A percentile compares a stretch with the other conserved stretches of the same genome.
phyloP scores from a whole-genome alignment of 2,797 vertebrate species.

The Pipistrellus nathusii region DNA sequence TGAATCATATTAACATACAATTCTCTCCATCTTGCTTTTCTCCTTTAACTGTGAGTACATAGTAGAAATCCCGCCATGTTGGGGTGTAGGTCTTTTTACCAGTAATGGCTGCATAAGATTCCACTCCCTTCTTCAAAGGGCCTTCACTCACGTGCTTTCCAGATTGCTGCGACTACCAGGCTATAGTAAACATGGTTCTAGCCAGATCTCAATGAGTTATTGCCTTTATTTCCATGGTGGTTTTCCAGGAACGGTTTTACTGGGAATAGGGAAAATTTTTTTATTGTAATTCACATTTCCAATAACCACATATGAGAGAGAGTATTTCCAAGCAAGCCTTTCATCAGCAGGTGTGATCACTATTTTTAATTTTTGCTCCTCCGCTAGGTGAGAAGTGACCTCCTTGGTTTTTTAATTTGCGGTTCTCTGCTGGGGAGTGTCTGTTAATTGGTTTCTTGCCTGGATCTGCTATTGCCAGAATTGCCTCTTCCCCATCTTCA shows the following conservation, averaged over 20 bases:
- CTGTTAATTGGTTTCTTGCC: slow-evolving; percentile 19
- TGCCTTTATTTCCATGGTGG: background rate
- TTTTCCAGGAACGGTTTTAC: background rate
- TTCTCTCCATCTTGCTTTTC: slow-evolving; percentile 12
- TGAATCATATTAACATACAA: background rate
- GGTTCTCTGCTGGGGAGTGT: slow-evolving; percentile 29
- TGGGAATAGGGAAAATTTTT: too few species aligned
- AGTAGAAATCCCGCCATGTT: background rate
- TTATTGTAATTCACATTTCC: background rate
- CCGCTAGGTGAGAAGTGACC: slow-evolving; percentile 58
- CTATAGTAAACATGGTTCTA: background rate
- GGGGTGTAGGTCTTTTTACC: background rate
- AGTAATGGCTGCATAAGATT: background rate
- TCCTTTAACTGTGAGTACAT: background rate
- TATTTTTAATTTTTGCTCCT: slow-evolving; percentile 56
- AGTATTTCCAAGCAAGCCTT: background rate
- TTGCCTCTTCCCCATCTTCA: background rate
- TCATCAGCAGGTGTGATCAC: slow-evolving; percentile 4
- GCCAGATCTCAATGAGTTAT: background rate
- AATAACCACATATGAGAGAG: background rate
- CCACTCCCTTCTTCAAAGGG: background rate
- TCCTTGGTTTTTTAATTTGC: slow-evolving; percentile 60
- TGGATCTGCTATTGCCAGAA: slow-evolving; percentile 3
- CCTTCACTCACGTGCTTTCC: background rate
- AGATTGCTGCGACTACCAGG: background rate